Evolutionary conservation across 64 coral and sea anemone genomes (phyloP), one percentile per base, ranked within the genome.

Genomic region (Actinia tenebrosa): DNA sequence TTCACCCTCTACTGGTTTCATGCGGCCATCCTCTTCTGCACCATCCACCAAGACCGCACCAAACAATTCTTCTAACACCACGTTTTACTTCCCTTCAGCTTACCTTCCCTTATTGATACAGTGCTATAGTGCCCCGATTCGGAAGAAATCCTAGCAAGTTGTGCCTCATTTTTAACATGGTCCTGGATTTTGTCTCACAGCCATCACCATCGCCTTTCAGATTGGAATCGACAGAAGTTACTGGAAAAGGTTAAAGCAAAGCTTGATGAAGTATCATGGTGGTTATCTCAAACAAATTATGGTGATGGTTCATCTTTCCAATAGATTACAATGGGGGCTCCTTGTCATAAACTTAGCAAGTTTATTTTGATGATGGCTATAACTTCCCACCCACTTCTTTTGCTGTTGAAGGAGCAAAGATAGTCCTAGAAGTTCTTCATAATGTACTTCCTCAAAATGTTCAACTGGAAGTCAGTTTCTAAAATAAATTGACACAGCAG

Each of bases 331-430:
- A 25, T 87, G 68, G 86, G 66, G 86, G 10, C 86, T 87, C 17
- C 63, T 87, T 77, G 45, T 68, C 53, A 56, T 77, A 52, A 20
- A 87, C 53, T 16, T 87, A 87, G 26, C 10, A 17, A 10, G 19
- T 87, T 16, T 87, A 78, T 54, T 71, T 77, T 87, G 86, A 87
- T 87, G 86, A 87, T 87, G 86, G 69, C 68, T 52, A 71, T 44
- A 87, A 87, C 7, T 27, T 53, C 45, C 27, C 19, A 19, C 47
- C 68, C 7, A 66, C 68, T n/a, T 20, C 27, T 26, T 52, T 75
- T 55, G 23, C 86, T 42, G 11, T 87, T 25, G 30, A 22, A 18
- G 86, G 43, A 20, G 50, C 68, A 56, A 53, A 77, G 53, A 87
- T 77, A 16, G 77, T 87, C 20, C 23, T 87, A 78, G 25, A 75